A percentile compares a stretch with the other conserved stretches of the same genome.
These are phyloP conservation scores for Trachelipus rathkii DNA, from an alignment of 1,140 invertebrate species.

Conservation along the genomic window DNA sequence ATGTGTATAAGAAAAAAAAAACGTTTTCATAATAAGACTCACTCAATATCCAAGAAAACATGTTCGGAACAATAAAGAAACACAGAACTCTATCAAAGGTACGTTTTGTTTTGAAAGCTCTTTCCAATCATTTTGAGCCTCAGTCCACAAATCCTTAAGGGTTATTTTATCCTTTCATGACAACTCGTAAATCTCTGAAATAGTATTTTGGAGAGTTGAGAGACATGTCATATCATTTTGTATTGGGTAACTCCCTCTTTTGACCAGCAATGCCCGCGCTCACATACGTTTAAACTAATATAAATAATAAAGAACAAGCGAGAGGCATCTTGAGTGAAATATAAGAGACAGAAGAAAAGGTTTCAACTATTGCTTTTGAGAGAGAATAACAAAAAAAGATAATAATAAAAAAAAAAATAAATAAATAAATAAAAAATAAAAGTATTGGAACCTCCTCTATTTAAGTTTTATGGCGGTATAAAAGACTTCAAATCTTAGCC, in stretches of 20 bases:
- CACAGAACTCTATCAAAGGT: conserved; percentile 2
- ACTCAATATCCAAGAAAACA: neutral
- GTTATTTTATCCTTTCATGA: neutral
- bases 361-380: neutral
- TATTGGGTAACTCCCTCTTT: conserved; percentile 10
- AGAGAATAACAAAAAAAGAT: neutral
- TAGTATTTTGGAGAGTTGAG: conserved; percentile 4
- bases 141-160: neutral
- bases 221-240: conserved; percentile 13
- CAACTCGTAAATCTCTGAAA: conserved; percentile 1
- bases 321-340: neutral
- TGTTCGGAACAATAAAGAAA: neutral
- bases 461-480: too few species aligned
- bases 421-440: neutral
- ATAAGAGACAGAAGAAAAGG: neutral
- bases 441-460: neutral
- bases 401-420: neutral
- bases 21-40: conserved; percentile 6
- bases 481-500: too few species aligned
- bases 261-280: conserved; percentile 3
- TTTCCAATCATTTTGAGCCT: neutral
- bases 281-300: neutral
- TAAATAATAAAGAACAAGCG: neutral
- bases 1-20: neutral
- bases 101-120: neutral